These are phyloP conservation scores for Megalops atlanticus DNA, from an alignment of 2,113 vertebrate species.

Conservation along the genomic window DNA sequence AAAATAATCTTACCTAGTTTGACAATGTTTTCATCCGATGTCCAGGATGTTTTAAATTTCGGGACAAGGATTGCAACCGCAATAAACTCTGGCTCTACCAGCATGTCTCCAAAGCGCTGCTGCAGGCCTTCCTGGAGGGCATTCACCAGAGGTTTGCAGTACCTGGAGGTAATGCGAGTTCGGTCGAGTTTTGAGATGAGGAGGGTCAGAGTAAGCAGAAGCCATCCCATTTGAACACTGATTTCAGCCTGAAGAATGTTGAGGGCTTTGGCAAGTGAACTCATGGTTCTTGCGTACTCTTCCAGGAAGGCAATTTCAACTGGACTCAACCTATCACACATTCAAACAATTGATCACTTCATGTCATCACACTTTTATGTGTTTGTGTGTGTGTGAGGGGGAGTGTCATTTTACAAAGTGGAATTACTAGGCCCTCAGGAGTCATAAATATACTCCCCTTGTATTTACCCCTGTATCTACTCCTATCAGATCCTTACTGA, in stretches of 20 bases:
- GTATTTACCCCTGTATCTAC: no score
- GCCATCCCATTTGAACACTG: constrained; percentile 36
- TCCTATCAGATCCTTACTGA: no score
- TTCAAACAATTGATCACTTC: constrained; percentile 14
- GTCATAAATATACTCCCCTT: no score
- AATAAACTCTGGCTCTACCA: no score
- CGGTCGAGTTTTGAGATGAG: constrained; percentile 31
- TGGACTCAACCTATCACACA: constrained; percentile 32
- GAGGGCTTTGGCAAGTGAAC: constrained; percentile 23
- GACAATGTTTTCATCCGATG: no score
- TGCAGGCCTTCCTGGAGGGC: no score
- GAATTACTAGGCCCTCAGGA: not conserved
- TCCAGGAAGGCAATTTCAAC: constrained; percentile 31
- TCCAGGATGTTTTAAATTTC: no score
- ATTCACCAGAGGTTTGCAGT: no score
- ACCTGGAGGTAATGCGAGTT: no score
- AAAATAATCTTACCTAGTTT: constrained; percentile 27
- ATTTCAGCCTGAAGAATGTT: constrained; percentile 30
- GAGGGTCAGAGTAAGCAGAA: constrained; percentile 28
- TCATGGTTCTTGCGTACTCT: constrained; percentile 26
- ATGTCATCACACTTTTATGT: constrained; percentile 1
- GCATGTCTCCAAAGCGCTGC: no score
- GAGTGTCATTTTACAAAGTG: no score
- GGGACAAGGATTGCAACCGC: no score
- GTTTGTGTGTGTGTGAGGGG: not conserved